phyloP scores from a whole-genome alignment of 2,888 invertebrate genomes.

The Epirrhoe alternata region DNA sequence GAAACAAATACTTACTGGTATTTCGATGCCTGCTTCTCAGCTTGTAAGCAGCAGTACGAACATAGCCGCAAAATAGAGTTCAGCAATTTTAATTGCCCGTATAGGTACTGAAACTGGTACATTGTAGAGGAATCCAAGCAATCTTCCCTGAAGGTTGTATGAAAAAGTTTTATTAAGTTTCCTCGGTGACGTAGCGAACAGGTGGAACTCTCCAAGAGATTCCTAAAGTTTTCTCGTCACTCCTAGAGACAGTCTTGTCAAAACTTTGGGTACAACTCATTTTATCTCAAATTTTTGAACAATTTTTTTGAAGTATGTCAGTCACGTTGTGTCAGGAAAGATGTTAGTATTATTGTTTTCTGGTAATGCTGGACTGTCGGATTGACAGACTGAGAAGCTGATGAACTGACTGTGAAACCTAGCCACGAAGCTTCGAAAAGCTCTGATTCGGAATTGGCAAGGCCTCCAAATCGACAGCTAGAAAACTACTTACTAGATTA shows the following conservation, averaged over 20 bases:
- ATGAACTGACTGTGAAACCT: too few relatives aligned
- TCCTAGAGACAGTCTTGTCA: not conserved
- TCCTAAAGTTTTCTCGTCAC: slow-evolving; percentile 24
- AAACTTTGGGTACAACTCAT: not conserved
- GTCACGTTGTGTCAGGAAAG: too few relatives aligned
- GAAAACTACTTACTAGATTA: not conserved
- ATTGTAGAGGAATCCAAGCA: slow-evolving; percentile 45
- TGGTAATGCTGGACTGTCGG: too few relatives aligned
- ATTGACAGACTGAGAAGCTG: too few relatives aligned
- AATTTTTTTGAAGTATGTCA: not conserved
- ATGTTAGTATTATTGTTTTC: too few relatives aligned
- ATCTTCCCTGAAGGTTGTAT: slow-evolving; percentile 59
- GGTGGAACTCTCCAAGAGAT: slow-evolving; percentile 44
- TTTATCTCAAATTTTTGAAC: not conserved
- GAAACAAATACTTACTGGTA: too few relatives aligned
- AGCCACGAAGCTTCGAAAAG: too few relatives aligned
- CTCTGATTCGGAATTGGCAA: too few relatives aligned
- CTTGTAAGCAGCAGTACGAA: too few relatives aligned
- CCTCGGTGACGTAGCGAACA: slow-evolving; percentile 50
- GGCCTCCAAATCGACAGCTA: not conserved
- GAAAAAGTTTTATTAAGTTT: slow-evolving; percentile 73
- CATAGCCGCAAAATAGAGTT: not conserved
- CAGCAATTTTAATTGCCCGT: not conserved
- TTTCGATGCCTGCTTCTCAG: too few relatives aligned
- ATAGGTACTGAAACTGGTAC: slow-evolving; percentile 37